Base-by-base conservation (phyloP, 2,113 vertebrate species). In the Oxygymnocypris stewartii region DNA sequence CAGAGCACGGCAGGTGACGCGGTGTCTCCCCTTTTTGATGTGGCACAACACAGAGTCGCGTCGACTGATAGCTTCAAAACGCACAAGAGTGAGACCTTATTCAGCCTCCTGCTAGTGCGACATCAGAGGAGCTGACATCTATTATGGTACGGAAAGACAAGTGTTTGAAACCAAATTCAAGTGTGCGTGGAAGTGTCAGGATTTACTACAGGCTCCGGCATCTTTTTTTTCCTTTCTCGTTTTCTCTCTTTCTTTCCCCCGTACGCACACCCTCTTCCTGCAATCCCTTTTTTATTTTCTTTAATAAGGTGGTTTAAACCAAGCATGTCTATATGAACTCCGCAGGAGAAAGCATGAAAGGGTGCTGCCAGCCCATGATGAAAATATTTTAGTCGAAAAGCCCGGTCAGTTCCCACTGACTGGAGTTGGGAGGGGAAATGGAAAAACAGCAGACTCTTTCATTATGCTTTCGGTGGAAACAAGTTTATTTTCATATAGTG, bases 281-380 rank as follows among this genome's bases (percentile, higher is more conserved):
- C 80, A 76, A 83, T 44, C 9, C 84, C 44, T 54, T 85, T 79
- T 85, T 71, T 59, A 79, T 91, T 93, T 93, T 93, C 96, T 97
- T 97, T 98, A 97, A 97, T 97, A 99, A 98, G 98, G 96, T 97
- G 96, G 96, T 98, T 98, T 97, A 97, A 98, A 97, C 95, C 96
- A 96, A 97, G 96, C 96, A 96, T 97, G 96, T 96, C 96, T 96
- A 95, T 96, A 96, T 96, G 96, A 98, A 97, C 97, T 96, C 96
- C 91, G 96, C 95, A 96, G 97, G 97, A 94, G 95, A 95, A 96
- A 96, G 97, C 93, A 94, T 94, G 91, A 99, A 98, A 97, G 97
- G 93, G 93, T 93, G 93, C 90, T 91, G 91, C 92, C 88, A 88
- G 91, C 87, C 90, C 90, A 92, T 95, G 91, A 92, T 92, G 95